A percentile compares a stretch with the other conserved stretches of the same genome.
Evolutionary conservation across 2,888 invertebrate genomes (phyloP).

Genomic region (Dinocampus coccinellae): DNA sequence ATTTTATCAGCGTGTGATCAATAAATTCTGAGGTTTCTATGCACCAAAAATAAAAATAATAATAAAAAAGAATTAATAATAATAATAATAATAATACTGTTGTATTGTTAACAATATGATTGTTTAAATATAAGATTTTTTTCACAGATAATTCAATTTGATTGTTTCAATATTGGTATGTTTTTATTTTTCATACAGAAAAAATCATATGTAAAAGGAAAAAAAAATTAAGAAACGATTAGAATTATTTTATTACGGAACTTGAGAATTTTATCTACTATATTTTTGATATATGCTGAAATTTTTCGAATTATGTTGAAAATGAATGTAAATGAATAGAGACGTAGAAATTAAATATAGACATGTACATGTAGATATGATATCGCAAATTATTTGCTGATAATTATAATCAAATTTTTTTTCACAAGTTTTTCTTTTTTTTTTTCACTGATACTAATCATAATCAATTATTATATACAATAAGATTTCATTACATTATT

Average conservation of each 20-base stretch:
- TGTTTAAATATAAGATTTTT: neutral
- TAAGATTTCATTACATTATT: neutral
- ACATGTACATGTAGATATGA: neutral
- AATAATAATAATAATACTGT: neutral
- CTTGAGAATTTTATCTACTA: neutral
- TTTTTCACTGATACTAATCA: too few species aligned
- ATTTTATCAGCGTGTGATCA: neutral
- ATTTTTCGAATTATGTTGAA: neutral
- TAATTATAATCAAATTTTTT: neutral
- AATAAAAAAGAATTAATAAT: too few species aligned
- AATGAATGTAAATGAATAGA: too few species aligned
- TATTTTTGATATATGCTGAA: neutral
- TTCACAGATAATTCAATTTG: neutral
- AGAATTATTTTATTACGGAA: neutral
- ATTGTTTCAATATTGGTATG: too few species aligned
- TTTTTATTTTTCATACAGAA: neutral
- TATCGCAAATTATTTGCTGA: neutral
- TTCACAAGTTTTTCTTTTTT: too few species aligned
- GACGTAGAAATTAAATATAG: neutral
- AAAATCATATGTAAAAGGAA: neutral
- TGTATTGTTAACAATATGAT: too few species aligned
- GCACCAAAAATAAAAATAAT: neutral
- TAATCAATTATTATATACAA: neutral
- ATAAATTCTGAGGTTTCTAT: neutral
- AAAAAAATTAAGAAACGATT: too few species aligned